Base-by-base conservation (phyloP, 1,140 invertebrate genomes). In the Vanessa atalanta region DNA sequence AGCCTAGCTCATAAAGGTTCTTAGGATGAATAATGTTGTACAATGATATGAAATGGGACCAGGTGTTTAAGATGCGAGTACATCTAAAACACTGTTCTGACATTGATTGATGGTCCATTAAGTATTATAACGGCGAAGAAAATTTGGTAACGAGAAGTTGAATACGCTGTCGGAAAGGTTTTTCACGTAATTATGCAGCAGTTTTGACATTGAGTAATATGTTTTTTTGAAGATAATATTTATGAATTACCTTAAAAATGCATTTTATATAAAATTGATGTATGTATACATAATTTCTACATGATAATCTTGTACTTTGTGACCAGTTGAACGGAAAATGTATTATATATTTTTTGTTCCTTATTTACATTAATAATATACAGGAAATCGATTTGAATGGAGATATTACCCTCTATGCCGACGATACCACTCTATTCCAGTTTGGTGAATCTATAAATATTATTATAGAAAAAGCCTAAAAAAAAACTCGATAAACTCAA, bases 71-170 rank as follows among this genome's bases (percentile, higher is more conserved):
- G 12, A 37, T 37, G 57, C 31, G 26, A 26, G 26, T 61, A 61
- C 57, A 37, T 37, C 57, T 15, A 8, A 37, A 7, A 61, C 23
- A 23, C 26, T 23, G 12, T 23, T 15, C 23, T 61, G 57, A 61
- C 57, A 15, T 61, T 61, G 57, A 61, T 61, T 37, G 31, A 61
- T 61, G 57, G 13, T 9, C 57, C 20, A 14, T 23, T 61, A 61
- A 61, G 57, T 61, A 57, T 53, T n/a, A 53, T 57, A n/a, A 37
- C 57, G 57, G 0, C 31, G 31, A 15, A n/a, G 31, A 37, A 61
- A 61, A 61, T 61, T 61, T 61, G 57, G n/a, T 61, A 61, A 61
- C 57, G 31, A 37, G 57, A 61, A 37, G 57, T 61, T 61, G 31
- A 61, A 61, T 61, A 37, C 31, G 31, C 31, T 23, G 26, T 61